Percentiles rank a stretch among this genome's conserved stretches.
These are phyloP conservation scores for Pardalotus punctatus DNA, from an alignment of 2,113 vertebrate species.

Conservation along the genomic window DNA sequence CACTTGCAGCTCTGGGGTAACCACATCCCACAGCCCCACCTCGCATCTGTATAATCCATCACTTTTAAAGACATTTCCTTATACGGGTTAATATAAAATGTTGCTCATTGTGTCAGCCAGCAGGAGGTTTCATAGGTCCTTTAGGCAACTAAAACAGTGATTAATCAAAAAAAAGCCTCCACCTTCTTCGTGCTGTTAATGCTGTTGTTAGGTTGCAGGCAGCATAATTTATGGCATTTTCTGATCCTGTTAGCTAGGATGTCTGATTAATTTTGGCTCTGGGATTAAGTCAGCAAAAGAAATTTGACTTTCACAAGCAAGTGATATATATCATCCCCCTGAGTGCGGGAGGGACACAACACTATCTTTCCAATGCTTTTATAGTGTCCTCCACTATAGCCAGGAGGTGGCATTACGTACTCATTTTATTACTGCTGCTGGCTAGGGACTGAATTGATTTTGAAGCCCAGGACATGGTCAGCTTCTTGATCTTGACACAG, in stretches of 20 bases:
- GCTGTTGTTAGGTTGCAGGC: slow-evolving; percentile 57
- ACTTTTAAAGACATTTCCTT: slow-evolving; percentile 49
- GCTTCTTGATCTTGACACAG: neutral
- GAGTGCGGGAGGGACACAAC: neutral
- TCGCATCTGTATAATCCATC: slow-evolving; percentile 44
- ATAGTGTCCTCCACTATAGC: neutral
- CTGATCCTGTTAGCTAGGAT: slow-evolving; percentile 66
- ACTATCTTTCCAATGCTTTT: neutral
- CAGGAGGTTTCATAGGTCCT: slow-evolving; percentile 68
- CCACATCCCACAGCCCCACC: neutral
- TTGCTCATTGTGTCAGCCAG: slow-evolving; percentile 62
- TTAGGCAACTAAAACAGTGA: slow-evolving; percentile 70
- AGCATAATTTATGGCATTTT: slow-evolving; percentile 64
- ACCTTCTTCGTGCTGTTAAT: slow-evolving; percentile 62
- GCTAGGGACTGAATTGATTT: neutral
- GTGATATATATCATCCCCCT: slow-evolving; percentile 58
- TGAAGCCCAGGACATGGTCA: neutral
- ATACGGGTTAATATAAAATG: slow-evolving; percentile 62
- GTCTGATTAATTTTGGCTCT: slow-evolving; percentile 73
- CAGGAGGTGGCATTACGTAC: slow-evolving; percentile 68
- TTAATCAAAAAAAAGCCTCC: slow-evolving; percentile 66
- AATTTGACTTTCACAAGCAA: slow-evolving; percentile 66
- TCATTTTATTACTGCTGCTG: slow-evolving; percentile 11
- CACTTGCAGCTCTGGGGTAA: neutral
- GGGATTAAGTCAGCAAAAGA: slow-evolving; percentile 73